These are phyloP conservation scores for Yponomeuta plumbellus DNA, from an alignment of 2,888 invertebrate genomes.

Conservation along the genomic window DNA sequence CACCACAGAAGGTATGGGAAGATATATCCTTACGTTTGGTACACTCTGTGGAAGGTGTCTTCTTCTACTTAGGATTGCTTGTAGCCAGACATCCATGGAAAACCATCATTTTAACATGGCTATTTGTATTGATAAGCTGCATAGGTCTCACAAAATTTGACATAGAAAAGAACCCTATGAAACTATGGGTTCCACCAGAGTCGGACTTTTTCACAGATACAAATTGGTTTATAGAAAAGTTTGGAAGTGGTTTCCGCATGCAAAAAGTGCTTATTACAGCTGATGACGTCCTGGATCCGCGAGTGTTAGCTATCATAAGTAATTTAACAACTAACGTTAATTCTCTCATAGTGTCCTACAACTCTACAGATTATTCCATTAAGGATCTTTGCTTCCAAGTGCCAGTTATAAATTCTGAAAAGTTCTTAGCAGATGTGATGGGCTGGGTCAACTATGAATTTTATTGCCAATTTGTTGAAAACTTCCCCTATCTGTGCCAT, in stretches of 20 bases:
- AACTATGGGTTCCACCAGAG: conserved; percentile 85
- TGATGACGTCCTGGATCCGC: conserved; percentile 80
- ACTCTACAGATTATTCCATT: conserved; percentile 39
- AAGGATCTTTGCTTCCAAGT: conserved; percentile 64
- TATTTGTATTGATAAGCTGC: conserved; percentile 75
- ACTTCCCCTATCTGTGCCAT: conserved; percentile 78
- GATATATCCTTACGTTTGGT: conserved; percentile 57
- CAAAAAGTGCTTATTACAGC: conserved; percentile 80
- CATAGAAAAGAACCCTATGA: conserved; percentile 84
- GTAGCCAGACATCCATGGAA: conserved; percentile 78
- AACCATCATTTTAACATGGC: conserved; percentile 75
- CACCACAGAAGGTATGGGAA: conserved; percentile 65
- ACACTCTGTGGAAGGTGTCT: conserved; percentile 57
- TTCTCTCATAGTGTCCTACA: conserved; percentile 44
- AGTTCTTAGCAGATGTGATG: conserved; percentile 73
- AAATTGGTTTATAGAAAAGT: conserved; percentile 82
- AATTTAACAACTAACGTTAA: conserved; percentile 72
- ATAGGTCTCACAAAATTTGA: conserved; percentile 80
- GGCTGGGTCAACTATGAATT: conserved; percentile 72
- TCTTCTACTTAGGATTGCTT: conserved; percentile 77
- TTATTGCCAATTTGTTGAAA: conserved; percentile 80
- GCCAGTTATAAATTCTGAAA: conserved; percentile 45
- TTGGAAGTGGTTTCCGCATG: conserved; percentile 78
- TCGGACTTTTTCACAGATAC: conserved; percentile 82
- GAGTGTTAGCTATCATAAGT: conserved; percentile 70